These are phyloP conservation scores for Lampris incognitus DNA, from an alignment of 2,113 vertebrate genomes.

Conservation along the genomic window DNA sequence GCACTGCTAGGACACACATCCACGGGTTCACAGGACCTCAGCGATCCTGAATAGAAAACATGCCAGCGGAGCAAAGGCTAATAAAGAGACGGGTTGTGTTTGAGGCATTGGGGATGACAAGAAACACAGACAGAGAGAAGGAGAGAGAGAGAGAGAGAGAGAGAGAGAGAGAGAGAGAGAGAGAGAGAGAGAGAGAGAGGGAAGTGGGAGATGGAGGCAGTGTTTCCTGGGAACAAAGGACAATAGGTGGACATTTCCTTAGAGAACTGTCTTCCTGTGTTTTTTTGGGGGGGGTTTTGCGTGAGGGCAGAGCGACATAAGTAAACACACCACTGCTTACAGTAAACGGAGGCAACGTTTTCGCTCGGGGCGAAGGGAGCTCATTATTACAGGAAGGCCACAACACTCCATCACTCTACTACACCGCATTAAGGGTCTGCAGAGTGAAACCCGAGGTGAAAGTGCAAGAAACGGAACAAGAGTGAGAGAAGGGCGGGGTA, in stretches of 20 bases:
- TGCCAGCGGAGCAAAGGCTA: conserved; percentile 19
- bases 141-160: too few relatives aligned
- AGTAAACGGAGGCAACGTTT: conserved; percentile 58
- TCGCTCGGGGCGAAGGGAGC: conserved; percentile 37
- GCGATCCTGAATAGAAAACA: conserved; percentile 43
- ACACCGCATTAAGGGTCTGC: conserved; percentile 8
- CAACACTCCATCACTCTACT: conserved; percentile 19
- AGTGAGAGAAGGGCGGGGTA: not conserved
- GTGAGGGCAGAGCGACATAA: conserved; percentile 37
- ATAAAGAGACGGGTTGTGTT: conserved; percentile 27
- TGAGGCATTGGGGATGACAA: conserved; percentile 20
- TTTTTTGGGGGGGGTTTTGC: conserved; percentile 31
- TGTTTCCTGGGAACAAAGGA: not conserved
- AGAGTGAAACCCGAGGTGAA: conserved; percentile 2
- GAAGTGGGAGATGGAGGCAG: too few relatives aligned
- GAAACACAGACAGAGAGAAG: not conserved
- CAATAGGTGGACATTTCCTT: not conserved
- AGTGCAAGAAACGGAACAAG: not conserved
- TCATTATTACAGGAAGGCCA: conserved; percentile 36
- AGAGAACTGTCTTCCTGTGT: conserved; percentile 8
- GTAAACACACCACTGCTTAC: conserved; percentile 65
- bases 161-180: not conserved
- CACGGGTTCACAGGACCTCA: conserved; percentile 47
- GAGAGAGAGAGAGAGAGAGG: too few relatives aligned
- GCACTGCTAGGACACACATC: conserved; percentile 64